Base-by-base conservation (phyloP, 2,797 vertebrate genomes). In the Poecilia velifera region DNA sequence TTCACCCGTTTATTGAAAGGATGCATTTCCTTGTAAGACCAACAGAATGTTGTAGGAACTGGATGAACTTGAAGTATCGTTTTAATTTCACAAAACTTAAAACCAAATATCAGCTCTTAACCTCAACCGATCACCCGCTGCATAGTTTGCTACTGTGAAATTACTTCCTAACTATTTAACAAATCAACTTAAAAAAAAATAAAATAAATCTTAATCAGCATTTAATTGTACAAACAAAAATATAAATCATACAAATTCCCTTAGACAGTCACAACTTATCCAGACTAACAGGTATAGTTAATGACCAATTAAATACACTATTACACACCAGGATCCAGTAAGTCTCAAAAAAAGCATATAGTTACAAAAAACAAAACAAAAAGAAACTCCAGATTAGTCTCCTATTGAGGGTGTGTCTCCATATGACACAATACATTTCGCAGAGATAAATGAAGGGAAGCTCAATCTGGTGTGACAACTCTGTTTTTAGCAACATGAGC, bases 1-100 rank as follows among this genome's bases (percentile, higher is more conserved):
- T 43, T 53, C 73, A 80, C 43, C 74, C 47, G 13, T 46, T 57
- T 3, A 73, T 25, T 41, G 74, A 74, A 83, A 71, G 49, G 74
- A 39, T 68, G 41, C 57, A 31, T 81, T 66, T 49, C 45, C 57
- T 51, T 34, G 43, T 75, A 77, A 34, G 39, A 76, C 78, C 7
- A 78, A 55, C 86, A 78, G 82, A 87, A 88, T 79, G 82, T 41
- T 74, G 76, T 77, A 14, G 46, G 68, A 62, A 18, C 41, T 45
- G 74, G n/a, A 10, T 72, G 62, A 28, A 62, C 73, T 34, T 39
- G 45, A 83, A 84, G 77, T 68, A 83, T 71, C 6, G 39, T 62
- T 85, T 86, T 82, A 45, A n/a, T 22, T 79, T 74, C n/a, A 4
- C 53, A 10, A 51, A 62, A 12, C 76, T 6, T 14, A 34, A 68